Evolutionary conservation across 2,113 vertebrate genomes (phyloP), one percentile per base, ranked within the genome.

Genomic region (Saguinus midas): DNA sequence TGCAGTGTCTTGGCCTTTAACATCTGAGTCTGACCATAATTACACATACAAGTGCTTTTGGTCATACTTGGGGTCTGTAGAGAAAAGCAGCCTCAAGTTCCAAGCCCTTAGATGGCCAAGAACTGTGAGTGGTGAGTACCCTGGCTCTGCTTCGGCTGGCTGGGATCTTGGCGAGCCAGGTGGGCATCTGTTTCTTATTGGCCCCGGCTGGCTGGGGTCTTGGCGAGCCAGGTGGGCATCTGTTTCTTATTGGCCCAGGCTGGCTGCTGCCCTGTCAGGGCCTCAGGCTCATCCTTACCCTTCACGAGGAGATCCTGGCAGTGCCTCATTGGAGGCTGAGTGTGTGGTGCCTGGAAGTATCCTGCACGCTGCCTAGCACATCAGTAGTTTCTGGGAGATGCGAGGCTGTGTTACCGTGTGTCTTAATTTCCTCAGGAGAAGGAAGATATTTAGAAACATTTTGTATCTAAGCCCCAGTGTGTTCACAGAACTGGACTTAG

Each of bases 11-110:
- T 92, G 87, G 61, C 81, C 95, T 97, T 96, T 92, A 52, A 48
- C 40, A 55, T 90, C 14, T 1, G 75, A 68, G 32, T 94, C 40
- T 91, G 78, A 73, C 95, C n/a, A 5, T 97, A 84, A 93, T 97
- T 95, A 95, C 66, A 94, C 70, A 78, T 55, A 50, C 48, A 80
- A 96, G 83, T 93, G 75, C 79, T 73, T 94, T 92, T 8, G 27
- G 18, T n/a, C 13, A 11, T 35, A 45, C 13, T 1, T 27, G 6
- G 68, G 1, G 3, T 66, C 43, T 11, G 20, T 86, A 57, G 21
- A 64, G 75, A 45, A 52, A 81, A 37, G 14, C 8, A 45, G 55
- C 50, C 6, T 93, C 29, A 7, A 2, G 45, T 57, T 88, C 57
- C 23, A 50, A 89, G 37, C 25, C 14, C 18, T 43, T 92, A 3